A percentile compares a stretch with the other conserved stretches of the same genome.
These are phyloP conservation scores for Hafferia zeledoni DNA, from an alignment of 2,797 vertebrate species.

Conservation along the genomic window DNA sequence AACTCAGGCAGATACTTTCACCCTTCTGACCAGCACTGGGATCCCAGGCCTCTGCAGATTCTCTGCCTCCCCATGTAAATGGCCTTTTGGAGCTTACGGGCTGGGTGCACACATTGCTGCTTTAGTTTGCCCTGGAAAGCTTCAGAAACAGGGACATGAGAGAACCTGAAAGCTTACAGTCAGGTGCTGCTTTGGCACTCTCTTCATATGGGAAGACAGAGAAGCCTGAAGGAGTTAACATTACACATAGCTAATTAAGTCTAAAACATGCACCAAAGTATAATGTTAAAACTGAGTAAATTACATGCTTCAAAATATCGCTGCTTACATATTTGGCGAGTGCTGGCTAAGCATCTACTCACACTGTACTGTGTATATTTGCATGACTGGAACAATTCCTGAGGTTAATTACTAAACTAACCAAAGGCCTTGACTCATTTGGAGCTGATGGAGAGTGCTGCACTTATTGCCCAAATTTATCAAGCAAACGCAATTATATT, in stretches of 20 bases:
- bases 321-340: conserved; percentile 7
- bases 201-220: not conserved
- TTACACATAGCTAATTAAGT: not conserved
- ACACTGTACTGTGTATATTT: not conserved
- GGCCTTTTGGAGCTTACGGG: not conserved
- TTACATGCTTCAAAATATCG: conserved; percentile 36
- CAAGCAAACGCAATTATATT: conserved; percentile 27
- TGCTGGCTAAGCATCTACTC: not conserved
- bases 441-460: conserved; percentile 5
- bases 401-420: conserved; percentile 52
- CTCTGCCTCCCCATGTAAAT: not conserved
- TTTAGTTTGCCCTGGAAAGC: not conserved
- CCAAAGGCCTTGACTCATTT: conserved; percentile 23
- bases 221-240: conserved; percentile 21
- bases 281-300: conserved; percentile 36
- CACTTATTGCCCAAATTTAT: conserved; percentile 13
- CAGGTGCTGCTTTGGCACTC: not conserved
- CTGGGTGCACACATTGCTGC: not conserved
- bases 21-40: not conserved
- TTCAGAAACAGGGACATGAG: not conserved
- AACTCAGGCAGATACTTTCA: not conserved
- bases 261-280: not conserved
- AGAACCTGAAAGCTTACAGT: not conserved
- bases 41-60: not conserved
- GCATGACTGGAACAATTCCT: conserved; percentile 24